Percentiles rank a stretch among this genome's conserved stretches.
These are phyloP conservation scores for Cyprinella venusta DNA, from an alignment of 2,797 vertebrate species.

Conservation along the genomic window DNA sequence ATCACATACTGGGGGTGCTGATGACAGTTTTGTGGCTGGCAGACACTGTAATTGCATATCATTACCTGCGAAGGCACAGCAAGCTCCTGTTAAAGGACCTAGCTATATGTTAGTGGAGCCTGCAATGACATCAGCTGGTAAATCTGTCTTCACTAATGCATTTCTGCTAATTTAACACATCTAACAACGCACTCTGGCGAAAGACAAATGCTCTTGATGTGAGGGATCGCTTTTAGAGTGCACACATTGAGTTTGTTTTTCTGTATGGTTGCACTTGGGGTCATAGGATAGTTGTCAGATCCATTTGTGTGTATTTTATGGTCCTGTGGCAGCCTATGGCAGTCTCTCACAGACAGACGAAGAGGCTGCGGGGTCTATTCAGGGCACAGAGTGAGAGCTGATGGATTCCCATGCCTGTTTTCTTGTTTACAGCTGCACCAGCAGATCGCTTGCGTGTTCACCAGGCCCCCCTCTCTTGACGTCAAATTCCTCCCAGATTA, in stretches of 20 bases:
- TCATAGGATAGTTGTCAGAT: not conserved
- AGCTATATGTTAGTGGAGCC: constrained; percentile 61
- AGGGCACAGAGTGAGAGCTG: constrained; percentile 40
- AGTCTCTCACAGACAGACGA: constrained; percentile 15
- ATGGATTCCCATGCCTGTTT: constrained; percentile 65
- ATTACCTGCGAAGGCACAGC: constrained; percentile 65
- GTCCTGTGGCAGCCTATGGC: constrained; percentile 39
- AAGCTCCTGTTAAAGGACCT: constrained; percentile 62
- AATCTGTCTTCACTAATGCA: not conserved
- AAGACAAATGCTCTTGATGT: not conserved
- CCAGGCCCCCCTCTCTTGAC: constrained; percentile 68
- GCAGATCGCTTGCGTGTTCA: constrained; percentile 70
- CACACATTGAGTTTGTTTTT: not conserved
- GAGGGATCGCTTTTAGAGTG: not conserved
- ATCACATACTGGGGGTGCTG: constrained; percentile 61
- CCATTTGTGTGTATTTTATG: constrained; percentile 25
- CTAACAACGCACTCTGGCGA: not conserved
- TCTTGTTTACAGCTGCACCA: constrained; percentile 72
- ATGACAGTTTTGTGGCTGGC: constrained; percentile 67
- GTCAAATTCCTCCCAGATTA: constrained; percentile 80
- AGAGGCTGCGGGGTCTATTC: constrained; percentile 48
- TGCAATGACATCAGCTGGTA: constrained; percentile 62
- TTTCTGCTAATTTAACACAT: constrained; percentile 24
- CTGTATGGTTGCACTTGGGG: not conserved
- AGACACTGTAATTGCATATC: constrained; percentile 69